Conservation (phyloP, 2,113 vertebrate species). For the Proteles cristata region DNA sequence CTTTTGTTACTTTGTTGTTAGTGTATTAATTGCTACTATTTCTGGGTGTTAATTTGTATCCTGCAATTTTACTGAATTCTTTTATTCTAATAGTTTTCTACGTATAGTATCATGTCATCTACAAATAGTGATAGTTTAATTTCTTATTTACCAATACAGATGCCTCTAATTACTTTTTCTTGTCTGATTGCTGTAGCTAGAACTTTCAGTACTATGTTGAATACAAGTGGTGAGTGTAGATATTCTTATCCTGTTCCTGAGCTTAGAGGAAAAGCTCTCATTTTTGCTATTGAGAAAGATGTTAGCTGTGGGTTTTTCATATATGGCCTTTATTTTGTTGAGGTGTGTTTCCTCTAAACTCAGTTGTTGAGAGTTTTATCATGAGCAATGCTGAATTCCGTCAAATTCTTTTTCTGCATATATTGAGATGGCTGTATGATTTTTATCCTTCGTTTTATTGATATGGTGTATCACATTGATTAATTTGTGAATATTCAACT, state of each 20-base stretch:
- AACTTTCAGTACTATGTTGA: not conserved
- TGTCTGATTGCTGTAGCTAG: not conserved
- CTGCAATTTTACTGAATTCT: too few relatives aligned
- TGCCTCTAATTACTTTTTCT: not conserved
- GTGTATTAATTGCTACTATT: too few relatives aligned
- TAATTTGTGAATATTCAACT: not conserved
- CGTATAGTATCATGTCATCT: not conserved
- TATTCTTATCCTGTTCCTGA: not conserved
- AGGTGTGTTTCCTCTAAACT: not conserved
- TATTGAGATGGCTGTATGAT: not conserved
- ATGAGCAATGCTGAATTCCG: not conserved
- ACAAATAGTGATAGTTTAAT: not conserved
- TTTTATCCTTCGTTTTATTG: not conserved
- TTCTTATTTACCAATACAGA: not conserved
- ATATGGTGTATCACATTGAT: not conserved
- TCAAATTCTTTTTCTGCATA: not conserved
- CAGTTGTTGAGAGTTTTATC: not conserved
- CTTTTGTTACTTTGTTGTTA: too few relatives aligned
- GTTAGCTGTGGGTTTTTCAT: not conserved
- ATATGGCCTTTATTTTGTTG: not conserved
- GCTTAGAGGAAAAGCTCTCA: not conserved
- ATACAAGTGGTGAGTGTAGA: not conserved
- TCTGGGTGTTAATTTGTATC: too few relatives aligned
- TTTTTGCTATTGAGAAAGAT: not conserved
- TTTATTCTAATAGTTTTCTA: not conserved